Conservation (phyloP, 2,888 invertebrate species). For the Andricus quercusramuli region DNA sequence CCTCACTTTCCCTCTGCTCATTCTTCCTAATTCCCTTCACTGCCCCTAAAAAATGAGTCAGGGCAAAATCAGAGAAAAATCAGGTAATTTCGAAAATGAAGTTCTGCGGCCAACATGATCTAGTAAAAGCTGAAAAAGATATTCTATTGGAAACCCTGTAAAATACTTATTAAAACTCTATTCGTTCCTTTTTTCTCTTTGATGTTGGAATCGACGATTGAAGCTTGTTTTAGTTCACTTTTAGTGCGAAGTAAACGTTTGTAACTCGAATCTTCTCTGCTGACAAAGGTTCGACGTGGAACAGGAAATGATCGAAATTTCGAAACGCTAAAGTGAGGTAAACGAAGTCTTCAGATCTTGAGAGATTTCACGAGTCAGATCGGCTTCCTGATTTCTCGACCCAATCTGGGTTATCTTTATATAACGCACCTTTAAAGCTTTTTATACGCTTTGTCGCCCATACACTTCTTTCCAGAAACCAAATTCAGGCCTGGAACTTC, state of each 20-base stretch:
- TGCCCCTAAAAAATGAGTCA: too few relatives aligned
- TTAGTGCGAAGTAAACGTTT: constrained; percentile 21
- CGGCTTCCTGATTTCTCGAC: not conserved
- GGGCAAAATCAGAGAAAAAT: too few relatives aligned
- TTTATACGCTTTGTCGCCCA: not conserved
- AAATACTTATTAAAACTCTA: not conserved
- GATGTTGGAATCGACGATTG: constrained; percentile 17
- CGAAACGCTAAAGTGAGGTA: constrained; percentile 5
- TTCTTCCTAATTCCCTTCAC: too few relatives aligned
- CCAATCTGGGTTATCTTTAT: not conserved
- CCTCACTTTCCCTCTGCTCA: too few relatives aligned
- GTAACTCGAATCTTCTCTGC: constrained; percentile 15
- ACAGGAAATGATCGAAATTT: not conserved
- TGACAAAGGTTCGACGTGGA: constrained; percentile 8
- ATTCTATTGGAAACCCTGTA: not conserved
- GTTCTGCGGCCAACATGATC: too few relatives aligned
- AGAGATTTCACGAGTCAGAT: not conserved
- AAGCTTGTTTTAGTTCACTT: constrained; percentile 2
- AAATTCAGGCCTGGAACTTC: too few relatives aligned
- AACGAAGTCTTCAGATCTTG: constrained; percentile 8
- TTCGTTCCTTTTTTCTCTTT: not conserved
- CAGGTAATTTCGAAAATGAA: too few relatives aligned
- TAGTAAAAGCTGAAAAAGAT: not conserved
- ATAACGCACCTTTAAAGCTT: not conserved
- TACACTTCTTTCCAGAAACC: too few relatives aligned